Base-by-base conservation (phyloP, 2,888 invertebrate genomes). In the Caenorhabditis uteleia region DNA sequence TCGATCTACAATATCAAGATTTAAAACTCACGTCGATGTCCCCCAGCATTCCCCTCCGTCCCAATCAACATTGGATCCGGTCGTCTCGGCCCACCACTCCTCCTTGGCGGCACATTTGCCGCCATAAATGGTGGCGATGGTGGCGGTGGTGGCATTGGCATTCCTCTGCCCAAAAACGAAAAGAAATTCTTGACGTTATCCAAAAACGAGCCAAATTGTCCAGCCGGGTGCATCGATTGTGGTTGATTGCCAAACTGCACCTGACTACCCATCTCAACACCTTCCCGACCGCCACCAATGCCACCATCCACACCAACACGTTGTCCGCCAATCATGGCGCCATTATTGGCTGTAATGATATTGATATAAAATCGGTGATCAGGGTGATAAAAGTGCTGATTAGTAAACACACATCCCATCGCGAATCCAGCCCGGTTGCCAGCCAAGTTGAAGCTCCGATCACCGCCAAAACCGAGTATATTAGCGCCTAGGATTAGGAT, bases 391-490 rank as follows among this genome's bases (percentile, higher is more conserved):
- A 39, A 29, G 20, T 27, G 27, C 20, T 33, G 34, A 21, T 23
- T 34, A 65, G n/a, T n/a, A 44, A 20, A 48, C 60, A 54, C 26
- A 68, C 69, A 56, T 60, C 58, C 65, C 45, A 56, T 50, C 14
- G 67, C 67, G 45, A 74, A 64, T 45, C 68, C 67, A 36, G 48
- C 47, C n/a, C 43, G 55, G 34, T 68, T 68, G 20, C 62, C 64
- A 20, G 62, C 62, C 33, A 74, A 42, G 38, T 68, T 64, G 29
- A 75, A 61, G 27, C 70, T 68, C 23, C 76, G 60, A 43, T 78
- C 77, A 18, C 68, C 77, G 23, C 78, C 78, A 55, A 77, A 78
- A 31, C 78, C 78, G 33, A 78, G 58, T 45, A 78, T 59, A 29
- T 75, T 77, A 20, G 68, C 77, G 16, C 69, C n/a, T n/a, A n/a